phyloP scores from a whole-genome alignment of 1,140 invertebrate species.

The Thrips palmi region DNA sequence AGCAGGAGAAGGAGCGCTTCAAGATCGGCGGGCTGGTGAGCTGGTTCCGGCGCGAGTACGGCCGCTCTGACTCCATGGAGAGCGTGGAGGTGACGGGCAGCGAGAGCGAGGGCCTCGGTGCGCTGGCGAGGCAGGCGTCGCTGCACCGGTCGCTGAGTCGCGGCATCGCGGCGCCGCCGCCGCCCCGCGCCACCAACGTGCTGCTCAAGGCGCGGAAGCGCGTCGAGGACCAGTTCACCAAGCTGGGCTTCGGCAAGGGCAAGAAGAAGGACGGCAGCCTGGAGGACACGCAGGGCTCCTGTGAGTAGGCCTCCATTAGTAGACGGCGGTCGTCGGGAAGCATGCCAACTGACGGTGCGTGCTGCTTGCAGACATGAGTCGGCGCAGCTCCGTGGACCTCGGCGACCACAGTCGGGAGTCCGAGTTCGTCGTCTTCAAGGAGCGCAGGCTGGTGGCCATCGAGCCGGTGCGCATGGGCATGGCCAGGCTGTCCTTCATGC shows the following conservation, averaged over 20 bases:
- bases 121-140: conserved; percentile 25
- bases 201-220: conserved; percentile 61
- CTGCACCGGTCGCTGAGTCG: conserved; percentile 18
- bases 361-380: conserved; percentile 45
- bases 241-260: conserved; percentile 48
- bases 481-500: conserved; percentile 64
- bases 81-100: too few species aligned
- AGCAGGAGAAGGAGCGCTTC: conserved; percentile 24
- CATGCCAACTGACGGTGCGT: too few species aligned
- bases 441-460: conserved; percentile 57
- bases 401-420: conserved; percentile 60
- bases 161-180: conserved; percentile 11
- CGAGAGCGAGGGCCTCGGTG: conserved; percentile 18
- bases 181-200: too few species aligned
- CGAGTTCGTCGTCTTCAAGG: conserved; percentile 72
- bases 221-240: conserved; percentile 69
- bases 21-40: conserved; percentile 46
- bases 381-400: conserved; percentile 61
- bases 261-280: conserved; percentile 67
- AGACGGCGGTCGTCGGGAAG: background rate
- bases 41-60: conserved; percentile 43
- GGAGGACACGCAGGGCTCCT: conserved; percentile 60
- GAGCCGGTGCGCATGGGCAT: conserved; percentile 61
- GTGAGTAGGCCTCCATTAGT: conserved; percentile 28
- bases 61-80: conserved; percentile 30